These are phyloP conservation scores for Styela clava DNA, from an alignment of 23 tunicate genomes.

Conservation along the genomic window DNA sequence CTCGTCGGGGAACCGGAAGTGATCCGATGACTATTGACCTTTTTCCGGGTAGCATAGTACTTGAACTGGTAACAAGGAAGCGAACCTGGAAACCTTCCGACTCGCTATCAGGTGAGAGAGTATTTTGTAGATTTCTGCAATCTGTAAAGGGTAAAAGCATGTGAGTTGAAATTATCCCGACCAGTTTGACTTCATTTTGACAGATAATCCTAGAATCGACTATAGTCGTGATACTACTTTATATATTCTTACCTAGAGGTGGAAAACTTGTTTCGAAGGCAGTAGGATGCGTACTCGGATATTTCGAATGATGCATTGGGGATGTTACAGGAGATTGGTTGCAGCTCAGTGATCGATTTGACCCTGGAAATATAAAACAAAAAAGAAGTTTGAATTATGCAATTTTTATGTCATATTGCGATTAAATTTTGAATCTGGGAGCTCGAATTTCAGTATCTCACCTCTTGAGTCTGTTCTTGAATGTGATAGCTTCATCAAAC, in stretches of 20 bases:
- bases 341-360: not conserved
- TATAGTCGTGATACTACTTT: no score
- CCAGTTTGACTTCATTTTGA: not conserved
- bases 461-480: not conserved
- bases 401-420: not conserved
- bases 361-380: not conserved
- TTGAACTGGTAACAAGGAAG: conserved; percentile 40
- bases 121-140: conserved; percentile 46
- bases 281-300: not conserved
- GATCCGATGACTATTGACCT: conserved; percentile 57
- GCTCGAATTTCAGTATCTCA: not conserved
- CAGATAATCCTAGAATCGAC: no score
- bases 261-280: not conserved
- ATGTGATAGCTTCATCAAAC: not conserved
- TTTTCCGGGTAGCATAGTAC: conserved; percentile 13
- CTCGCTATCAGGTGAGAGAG: conserved; percentile 73
- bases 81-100: conserved; percentile 50
- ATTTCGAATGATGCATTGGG: not conserved
- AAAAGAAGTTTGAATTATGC: no score
- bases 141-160: conserved; percentile 5
- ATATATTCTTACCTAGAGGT: not conserved
- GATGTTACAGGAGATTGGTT: conserved; percentile 9
- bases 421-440: not conserved
- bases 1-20: conserved; percentile 61
- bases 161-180: no score